Evolutionary conservation across 2,888 invertebrate species (phyloP).

Genomic region (Gordius sp.): DNA sequence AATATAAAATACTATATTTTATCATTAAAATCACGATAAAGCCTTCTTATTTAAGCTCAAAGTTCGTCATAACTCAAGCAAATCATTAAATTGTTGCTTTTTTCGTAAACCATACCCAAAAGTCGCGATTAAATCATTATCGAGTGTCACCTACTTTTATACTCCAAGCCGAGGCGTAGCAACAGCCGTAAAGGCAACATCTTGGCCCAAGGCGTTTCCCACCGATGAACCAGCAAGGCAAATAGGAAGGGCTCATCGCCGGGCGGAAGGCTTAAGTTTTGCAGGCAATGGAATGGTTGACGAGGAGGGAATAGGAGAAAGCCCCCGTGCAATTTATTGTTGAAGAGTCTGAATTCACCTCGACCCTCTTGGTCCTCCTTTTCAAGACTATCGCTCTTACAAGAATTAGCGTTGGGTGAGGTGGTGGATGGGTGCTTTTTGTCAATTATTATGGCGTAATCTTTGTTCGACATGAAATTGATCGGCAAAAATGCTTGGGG

Average conservation of each 20-base stretch:
- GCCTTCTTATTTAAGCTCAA: too few relatives aligned
- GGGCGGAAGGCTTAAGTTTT: neutral
- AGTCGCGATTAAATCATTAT: constrained; percentile 5
- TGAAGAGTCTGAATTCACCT: neutral
- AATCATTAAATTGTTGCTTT: neutral
- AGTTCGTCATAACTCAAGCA: neutral
- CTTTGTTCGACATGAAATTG: too few relatives aligned
- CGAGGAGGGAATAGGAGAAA: too few relatives aligned
- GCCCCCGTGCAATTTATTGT: neutral
- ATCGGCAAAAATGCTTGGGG: too few relatives aligned
- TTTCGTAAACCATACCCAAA: neutral
- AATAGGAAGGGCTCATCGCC: constrained; percentile 42
- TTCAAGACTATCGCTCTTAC: neutral
- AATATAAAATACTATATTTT: too few relatives aligned
- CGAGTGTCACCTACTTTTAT: constrained; percentile 35
- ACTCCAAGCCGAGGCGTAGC: constrained; percentile 52
- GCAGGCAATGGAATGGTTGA: neutral
- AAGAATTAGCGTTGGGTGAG: neutral
- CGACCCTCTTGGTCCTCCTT: neutral
- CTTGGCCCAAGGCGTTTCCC: constrained; percentile 57
- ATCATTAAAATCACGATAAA: too few relatives aligned
- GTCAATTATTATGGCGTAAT: too few relatives aligned
- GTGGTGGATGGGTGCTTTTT: neutral
- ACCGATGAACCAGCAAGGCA: constrained; percentile 49
- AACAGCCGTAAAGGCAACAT: constrained; percentile 42